phyloP scores from a whole-genome alignment of 2,797 vertebrate genomes.

The Dendrocincla fuliginosa region DNA sequence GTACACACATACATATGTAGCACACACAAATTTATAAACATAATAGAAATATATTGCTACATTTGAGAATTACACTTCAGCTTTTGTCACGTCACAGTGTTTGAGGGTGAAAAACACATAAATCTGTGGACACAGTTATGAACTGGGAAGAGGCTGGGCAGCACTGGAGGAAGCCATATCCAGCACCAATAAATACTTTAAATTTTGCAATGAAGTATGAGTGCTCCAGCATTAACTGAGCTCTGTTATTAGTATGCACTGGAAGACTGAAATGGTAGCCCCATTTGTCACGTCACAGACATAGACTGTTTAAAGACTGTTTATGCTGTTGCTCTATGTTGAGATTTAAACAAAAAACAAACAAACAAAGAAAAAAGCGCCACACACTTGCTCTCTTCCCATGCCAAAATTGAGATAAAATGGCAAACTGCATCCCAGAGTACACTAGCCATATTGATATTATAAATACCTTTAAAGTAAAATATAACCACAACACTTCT shows the following conservation, averaged over 20 bases:
- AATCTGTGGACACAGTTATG: neutral
- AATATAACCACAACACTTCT: neutral
- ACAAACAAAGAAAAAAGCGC: neutral
- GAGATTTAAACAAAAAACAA: neutral
- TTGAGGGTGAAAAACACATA: neutral
- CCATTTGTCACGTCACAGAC: conserved; percentile 16
- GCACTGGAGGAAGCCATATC: neutral
- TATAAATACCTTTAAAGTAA: neutral
- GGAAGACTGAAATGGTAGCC: neutral
- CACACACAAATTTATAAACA: neutral
- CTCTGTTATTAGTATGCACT: neutral
- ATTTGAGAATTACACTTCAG: neutral
- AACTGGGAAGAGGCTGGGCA: neutral
- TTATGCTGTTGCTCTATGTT: neutral
- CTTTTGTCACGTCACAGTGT: neutral
- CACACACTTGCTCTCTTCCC: neutral
- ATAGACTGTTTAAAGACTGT: neutral
- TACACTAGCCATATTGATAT: neutral
- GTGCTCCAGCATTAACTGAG: neutral
- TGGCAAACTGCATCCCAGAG: neutral
- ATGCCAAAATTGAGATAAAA: neutral
- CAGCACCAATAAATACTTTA: neutral
- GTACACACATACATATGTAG: neutral
- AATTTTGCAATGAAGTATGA: neutral
- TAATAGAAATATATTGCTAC: neutral